Percentiles rank a stretch among this genome's conserved stretches.
Evolutionary conservation across 1,140 invertebrate species (phyloP).

Genomic region (Ips nitidus): DNA sequence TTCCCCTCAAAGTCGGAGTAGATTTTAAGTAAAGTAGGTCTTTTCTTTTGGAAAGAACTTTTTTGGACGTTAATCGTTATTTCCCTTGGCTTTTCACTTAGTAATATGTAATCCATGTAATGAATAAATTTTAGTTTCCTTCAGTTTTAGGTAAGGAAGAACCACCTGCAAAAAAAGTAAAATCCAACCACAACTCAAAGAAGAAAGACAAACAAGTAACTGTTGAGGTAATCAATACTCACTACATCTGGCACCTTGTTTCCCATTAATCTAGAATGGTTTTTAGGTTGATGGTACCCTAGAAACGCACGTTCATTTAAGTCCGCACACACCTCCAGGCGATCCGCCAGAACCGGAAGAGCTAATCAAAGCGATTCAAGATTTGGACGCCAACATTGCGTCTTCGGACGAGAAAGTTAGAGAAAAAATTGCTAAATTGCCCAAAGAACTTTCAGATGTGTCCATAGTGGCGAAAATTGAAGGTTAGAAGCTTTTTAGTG

Average conservation of each 20-base stretch:
- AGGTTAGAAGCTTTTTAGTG: conserved; percentile 55
- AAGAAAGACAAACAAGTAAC: conserved; percentile 50
- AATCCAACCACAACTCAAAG: conserved; percentile 47
- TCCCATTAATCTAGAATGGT: not conserved
- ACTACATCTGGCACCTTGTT: not conserved
- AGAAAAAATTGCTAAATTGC: conserved; percentile 90
- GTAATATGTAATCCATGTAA: too few relatives aligned
- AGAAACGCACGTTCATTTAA: conserved; percentile 72
- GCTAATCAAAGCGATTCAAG: conserved; percentile 78
- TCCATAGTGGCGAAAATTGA: conserved; percentile 78
- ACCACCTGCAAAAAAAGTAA: conserved; percentile 53
- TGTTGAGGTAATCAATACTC: conserved; percentile 39
- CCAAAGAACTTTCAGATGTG: conserved; percentile 92
- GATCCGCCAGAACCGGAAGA: conserved; percentile 89
- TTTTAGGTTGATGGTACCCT: conserved; percentile 69
- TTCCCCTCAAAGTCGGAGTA: too few relatives aligned
- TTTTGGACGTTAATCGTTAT: too few relatives aligned
- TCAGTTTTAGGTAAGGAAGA: conserved; percentile 51
- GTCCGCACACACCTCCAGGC: conserved; percentile 70
- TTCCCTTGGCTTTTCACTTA: too few relatives aligned
- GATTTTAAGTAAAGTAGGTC: too few relatives aligned
- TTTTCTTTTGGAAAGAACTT: too few relatives aligned
- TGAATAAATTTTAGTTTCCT: too few relatives aligned
- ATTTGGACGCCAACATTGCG: conserved; percentile 80
- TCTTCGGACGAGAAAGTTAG: conserved; percentile 90